Conservation (phyloP, 2,113 vertebrate genomes). For the Mionectes macconnelli region DNA sequence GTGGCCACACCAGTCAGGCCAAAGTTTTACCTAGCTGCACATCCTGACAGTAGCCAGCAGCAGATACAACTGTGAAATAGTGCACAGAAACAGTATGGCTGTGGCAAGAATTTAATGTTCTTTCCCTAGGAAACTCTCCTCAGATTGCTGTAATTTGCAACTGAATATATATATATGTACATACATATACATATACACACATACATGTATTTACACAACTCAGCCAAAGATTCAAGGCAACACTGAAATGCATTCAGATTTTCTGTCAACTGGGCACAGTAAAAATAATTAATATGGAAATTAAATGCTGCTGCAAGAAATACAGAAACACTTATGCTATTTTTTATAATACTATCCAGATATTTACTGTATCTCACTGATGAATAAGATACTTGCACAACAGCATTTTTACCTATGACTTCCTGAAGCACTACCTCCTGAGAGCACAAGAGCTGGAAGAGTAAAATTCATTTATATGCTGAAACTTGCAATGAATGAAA, state of each 20-base stretch:
- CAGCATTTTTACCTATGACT: neutral
- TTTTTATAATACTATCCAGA: neutral
- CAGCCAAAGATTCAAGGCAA: neutral
- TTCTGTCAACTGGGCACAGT: neutral
- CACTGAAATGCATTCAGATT: neutral
- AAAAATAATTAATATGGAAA: neutral
- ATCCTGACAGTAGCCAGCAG: neutral
- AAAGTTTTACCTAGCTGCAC: neutral
- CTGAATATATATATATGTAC: no score
- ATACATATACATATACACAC: no score
- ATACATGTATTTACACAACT: no score
- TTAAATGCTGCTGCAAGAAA: neutral
- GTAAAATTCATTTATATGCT: neutral
- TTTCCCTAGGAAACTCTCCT: neutral
- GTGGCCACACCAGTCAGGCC: neutral
- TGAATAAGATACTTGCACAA: neutral
- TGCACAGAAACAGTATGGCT: neutral
- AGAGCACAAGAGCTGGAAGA: neutral
- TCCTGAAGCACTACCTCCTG: neutral
- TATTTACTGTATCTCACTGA: neutral
- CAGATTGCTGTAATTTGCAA: fast-evolving
- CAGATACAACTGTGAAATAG: neutral
- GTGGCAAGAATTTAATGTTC: neutral
- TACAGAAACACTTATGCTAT: neutral
- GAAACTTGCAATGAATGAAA: neutral